Conservation (phyloP, 2,797 vertebrate genomes). For the Xenentodon cancila region DNA sequence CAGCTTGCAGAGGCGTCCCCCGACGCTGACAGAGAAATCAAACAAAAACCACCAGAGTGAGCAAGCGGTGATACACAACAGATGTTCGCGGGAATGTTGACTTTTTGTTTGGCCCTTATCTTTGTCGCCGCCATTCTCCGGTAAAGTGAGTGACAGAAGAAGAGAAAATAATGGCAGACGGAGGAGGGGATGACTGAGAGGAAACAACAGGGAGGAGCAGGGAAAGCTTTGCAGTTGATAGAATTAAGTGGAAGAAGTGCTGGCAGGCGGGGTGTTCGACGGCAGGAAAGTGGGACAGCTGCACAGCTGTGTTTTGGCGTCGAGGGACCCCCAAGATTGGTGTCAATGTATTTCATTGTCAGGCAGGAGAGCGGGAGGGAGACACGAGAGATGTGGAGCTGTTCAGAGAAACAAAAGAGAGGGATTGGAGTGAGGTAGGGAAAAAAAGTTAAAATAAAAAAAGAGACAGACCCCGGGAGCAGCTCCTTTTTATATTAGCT, state of each 20-base stretch:
- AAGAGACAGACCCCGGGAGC: conserved; percentile 46
- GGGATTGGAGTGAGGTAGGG: conserved; percentile 19
- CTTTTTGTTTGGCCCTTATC: conserved; percentile 77
- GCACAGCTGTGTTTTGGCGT: conserved; percentile 81
- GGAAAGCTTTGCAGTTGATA: conserved; percentile 54
- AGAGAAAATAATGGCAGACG: conserved; percentile 28
- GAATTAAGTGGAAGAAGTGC: conserved; percentile 64
- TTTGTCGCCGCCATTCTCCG: conserved; percentile 67
- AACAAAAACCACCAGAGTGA: conserved; percentile 73
- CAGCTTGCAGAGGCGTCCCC: conserved; percentile 69
- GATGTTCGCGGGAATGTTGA: conserved; percentile 79
- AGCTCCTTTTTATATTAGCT: conserved; percentile 55
- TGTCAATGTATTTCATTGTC: conserved; percentile 84
- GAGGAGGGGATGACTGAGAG: conserved; percentile 40
- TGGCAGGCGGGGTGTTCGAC: conserved; percentile 66
- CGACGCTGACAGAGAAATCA: conserved; percentile 74
- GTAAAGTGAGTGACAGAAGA: conserved; percentile 69
- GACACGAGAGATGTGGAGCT: conserved; percentile 50
- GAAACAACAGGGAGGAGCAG: conserved; percentile 28
- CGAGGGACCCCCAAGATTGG: conserved; percentile 78
- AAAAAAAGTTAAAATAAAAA: conserved; percentile 21
- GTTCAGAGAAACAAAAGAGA: conserved; percentile 41
- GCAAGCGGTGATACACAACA: conserved; percentile 68
- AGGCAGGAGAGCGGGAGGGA: conserved; percentile 60
- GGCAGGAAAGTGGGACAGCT: conserved; percentile 83